Evolutionary conservation across 2,888 invertebrate genomes (phyloP).

Genomic region (Tuberolachnus salignus): DNA sequence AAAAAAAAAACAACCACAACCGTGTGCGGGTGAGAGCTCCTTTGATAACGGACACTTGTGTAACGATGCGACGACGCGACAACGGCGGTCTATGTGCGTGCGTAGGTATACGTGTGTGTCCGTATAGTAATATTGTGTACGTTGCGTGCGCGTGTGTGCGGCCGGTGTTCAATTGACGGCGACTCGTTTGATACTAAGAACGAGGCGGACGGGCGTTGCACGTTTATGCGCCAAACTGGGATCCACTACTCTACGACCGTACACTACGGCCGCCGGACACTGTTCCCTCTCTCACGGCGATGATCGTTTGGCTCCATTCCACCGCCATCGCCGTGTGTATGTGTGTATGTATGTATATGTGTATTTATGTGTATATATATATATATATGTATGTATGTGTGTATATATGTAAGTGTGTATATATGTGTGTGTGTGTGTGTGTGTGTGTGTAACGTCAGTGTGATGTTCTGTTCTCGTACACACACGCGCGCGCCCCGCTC

Average conservation of each 20-base stretch:
- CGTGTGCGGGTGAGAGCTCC: no score
- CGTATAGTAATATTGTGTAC: no score
- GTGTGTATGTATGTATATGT: no score
- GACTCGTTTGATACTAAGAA: slow-evolving; percentile 49
- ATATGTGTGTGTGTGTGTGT: no score
- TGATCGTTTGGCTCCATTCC: slow-evolving; percentile 48
- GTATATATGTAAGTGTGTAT: no score
- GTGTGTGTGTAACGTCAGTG: slow-evolving; percentile 7
- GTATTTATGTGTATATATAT: no score
- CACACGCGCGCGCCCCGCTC: neutral
- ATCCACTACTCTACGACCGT: slow-evolving; percentile 51
- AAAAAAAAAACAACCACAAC: no score
- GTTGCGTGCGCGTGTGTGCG: neutral
- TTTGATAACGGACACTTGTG: slow-evolving; percentile 8
- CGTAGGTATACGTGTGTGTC: neutral
- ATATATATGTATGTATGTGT: no score
- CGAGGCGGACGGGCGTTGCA: slow-evolving; percentile 44
- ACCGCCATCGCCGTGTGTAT: slow-evolving; percentile 17
- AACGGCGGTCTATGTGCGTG: no score
- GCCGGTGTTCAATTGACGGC: slow-evolving; percentile 39
- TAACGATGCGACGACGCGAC: neutral
- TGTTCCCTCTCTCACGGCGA: slow-evolving; percentile 34
- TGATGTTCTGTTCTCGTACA: neutral
- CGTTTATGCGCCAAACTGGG: slow-evolving; percentile 55
- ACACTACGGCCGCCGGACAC: slow-evolving; percentile 38